Evolutionary conservation across 1,140 invertebrate genomes (phyloP).

Genomic region (Drosophila athabasca): DNA sequence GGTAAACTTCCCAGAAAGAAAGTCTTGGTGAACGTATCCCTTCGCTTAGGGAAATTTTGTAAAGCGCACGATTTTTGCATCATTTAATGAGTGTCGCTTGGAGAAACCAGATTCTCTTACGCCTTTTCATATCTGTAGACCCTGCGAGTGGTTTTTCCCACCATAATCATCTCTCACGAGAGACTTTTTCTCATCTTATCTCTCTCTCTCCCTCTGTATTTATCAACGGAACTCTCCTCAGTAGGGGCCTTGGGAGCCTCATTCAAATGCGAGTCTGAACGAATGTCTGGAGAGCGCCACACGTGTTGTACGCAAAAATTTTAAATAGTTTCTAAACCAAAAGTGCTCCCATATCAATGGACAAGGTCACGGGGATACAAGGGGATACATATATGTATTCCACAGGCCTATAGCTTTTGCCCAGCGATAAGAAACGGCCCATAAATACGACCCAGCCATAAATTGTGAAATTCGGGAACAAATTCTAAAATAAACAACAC

Average conservation of each 20-base stretch:
- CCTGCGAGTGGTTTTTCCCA: no score
- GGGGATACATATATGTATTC: constrained; percentile 4
- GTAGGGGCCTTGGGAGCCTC: background rate
- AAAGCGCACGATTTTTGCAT: no score
- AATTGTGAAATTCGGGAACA: constrained; percentile 1
- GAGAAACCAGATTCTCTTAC: background rate
- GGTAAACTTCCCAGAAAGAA: no score
- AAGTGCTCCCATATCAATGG: background rate
- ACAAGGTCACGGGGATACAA: constrained; percentile 30
- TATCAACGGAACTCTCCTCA: constrained; percentile 26
- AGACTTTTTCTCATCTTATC: constrained; percentile 29
- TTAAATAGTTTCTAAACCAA: constrained; percentile 6
- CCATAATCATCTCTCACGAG: no score
- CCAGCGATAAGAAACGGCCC: constrained; percentile 31
- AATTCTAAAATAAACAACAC: no score
- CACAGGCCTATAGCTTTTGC: background rate
- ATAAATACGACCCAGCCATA: constrained; percentile 9
- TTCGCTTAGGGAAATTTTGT: no score
- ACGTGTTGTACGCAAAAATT: constrained; percentile 36
- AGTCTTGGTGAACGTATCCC: no score
- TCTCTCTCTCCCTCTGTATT: constrained; percentile 19
- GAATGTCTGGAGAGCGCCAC: constrained; percentile 36
- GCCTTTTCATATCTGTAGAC: no score
- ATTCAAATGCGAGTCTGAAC: constrained; percentile 12
- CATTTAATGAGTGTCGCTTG: no score